Evolutionary conservation across 2,888 invertebrate species (phyloP).

Genomic region (Scaptomyza polygonia): DNA sequence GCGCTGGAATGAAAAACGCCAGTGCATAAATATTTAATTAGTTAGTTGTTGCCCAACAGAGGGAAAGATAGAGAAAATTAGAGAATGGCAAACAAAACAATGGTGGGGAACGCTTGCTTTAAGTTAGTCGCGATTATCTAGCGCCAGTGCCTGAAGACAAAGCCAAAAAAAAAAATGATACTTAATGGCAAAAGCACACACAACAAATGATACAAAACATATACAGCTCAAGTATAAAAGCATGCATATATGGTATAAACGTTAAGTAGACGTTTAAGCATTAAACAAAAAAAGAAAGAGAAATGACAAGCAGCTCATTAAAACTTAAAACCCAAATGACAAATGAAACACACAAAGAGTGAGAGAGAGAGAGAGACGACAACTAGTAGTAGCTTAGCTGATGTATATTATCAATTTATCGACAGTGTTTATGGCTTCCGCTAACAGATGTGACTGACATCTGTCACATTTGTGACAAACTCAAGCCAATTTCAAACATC

Average conservation of each 20-base stretch:
- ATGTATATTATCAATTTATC: slow-evolving; percentile 52
- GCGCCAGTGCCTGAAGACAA: slow-evolving; percentile 56
- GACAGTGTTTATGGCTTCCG: slow-evolving; percentile 67
- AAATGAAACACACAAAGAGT: background rate
- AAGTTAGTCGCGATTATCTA: slow-evolving; percentile 51
- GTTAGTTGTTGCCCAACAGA: slow-evolving; percentile 41
- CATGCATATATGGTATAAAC: slow-evolving; percentile 4
- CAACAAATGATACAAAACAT: slow-evolving; percentile 20
- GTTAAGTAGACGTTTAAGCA: slow-evolving; percentile 42
- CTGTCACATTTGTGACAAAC: slow-evolving; percentile 67
- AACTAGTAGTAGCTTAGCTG: slow-evolving; percentile 7
- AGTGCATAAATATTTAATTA: slow-evolving; percentile 68
- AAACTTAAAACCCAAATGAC: slow-evolving; percentile 40
- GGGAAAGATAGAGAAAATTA: slow-evolving; percentile 25
- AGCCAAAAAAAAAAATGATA: slow-evolving; percentile 40
- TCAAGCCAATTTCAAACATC: slow-evolving; percentile 25
- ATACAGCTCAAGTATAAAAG: slow-evolving; percentile 31
- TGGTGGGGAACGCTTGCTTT: slow-evolving; percentile 19
- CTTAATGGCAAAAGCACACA: slow-evolving; percentile 45
- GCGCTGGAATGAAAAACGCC: no score
- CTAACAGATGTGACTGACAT: slow-evolving; percentile 66
- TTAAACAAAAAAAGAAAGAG: slow-evolving; percentile 19
- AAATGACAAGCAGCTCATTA: slow-evolving; percentile 55
- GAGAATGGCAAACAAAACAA: slow-evolving; percentile 39
- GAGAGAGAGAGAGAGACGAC: background rate